These are phyloP conservation scores for Kryphioiulus occultus DNA, from an alignment of 2,888 invertebrate genomes.

Conservation along the genomic window DNA sequence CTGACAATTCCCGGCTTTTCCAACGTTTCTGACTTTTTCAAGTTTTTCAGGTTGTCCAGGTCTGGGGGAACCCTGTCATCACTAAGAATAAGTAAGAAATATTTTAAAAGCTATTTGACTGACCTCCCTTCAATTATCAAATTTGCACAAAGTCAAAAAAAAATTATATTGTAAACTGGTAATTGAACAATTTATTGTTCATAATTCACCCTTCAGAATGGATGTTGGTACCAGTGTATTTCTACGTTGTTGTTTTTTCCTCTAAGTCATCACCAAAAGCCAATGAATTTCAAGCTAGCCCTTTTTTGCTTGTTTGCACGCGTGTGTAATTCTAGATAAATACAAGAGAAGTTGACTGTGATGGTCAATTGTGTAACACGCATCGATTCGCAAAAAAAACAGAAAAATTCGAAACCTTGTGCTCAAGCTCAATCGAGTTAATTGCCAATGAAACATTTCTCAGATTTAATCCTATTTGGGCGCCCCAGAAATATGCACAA, in stretches of 20 bases:
- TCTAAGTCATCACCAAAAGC: background rate
- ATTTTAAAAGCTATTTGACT: no score
- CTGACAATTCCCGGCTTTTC: no score
- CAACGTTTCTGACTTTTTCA: no score
- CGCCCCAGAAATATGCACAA: background rate
- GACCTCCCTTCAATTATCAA: no score
- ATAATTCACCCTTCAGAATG: no score
- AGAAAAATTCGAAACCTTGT: background rate
- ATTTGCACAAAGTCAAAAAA: no score
- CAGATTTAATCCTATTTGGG: background rate
- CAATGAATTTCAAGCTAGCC: background rate
- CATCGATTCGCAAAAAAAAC: background rate
- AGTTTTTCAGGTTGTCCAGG: no score
- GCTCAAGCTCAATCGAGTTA: background rate
- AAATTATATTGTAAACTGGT: no score
- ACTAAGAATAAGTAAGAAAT: no score
- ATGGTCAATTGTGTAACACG: background rate
- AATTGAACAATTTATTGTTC: no score
- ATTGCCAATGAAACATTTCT: background rate
- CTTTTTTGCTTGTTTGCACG: constrained; percentile 17
- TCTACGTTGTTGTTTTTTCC: background rate
- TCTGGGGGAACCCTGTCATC: no score
- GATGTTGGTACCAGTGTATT: background rate
- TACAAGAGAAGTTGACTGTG: background rate
- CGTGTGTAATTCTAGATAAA: constrained; percentile 1